Percentiles rank a stretch among this genome's conserved stretches.
phyloP scores from a whole-genome alignment of 2,888 invertebrate genomes.

The Acronicta psi region DNA sequence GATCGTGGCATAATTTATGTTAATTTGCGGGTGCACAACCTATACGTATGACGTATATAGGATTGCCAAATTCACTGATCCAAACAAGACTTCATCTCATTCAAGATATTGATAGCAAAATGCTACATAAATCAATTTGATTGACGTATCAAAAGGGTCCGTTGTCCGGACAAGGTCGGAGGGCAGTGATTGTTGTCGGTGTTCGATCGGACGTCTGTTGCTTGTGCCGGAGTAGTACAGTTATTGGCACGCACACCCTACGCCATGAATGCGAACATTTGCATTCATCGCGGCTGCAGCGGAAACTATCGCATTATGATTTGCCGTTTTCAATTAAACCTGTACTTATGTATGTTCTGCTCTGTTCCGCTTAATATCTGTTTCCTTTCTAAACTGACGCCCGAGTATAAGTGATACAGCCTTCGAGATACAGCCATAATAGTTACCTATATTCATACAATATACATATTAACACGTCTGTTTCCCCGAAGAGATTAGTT shows the following conservation, averaged over 20 bases:
- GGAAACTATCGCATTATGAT: conserved; percentile 38
- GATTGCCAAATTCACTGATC: conserved; percentile 6
- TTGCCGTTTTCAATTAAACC: conserved; percentile 41
- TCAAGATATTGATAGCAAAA: conserved; percentile 37
- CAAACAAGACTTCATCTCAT: conserved; percentile 11
- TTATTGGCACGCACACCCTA: conserved; percentile 20
- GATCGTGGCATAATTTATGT: conserved; percentile 74
- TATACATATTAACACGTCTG: too few species aligned
- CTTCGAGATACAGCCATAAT: too few species aligned
- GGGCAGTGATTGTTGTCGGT: conserved; percentile 41
- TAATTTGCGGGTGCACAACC: conserved; percentile 66
- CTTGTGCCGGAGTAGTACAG: background rate
- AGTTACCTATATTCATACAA: too few species aligned
- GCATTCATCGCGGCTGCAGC: conserved; percentile 32
- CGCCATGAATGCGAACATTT: conserved; percentile 42
- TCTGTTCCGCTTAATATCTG: conserved; percentile 2
- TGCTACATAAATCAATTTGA: conserved; percentile 67
- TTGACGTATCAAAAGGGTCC: conserved; percentile 63
- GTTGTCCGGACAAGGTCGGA: conserved; percentile 58
- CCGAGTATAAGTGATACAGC: too few species aligned
- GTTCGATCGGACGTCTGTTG: conserved; percentile 9
- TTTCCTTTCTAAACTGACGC: conserved; percentile 1
- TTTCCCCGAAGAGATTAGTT: too few species aligned
- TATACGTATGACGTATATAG: conserved; percentile 6
- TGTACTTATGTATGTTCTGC: conserved; percentile 1